These are phyloP conservation scores for Zaprionus ghesquierei DNA, from an alignment of 1,140 invertebrate genomes.

Conservation along the genomic window DNA sequence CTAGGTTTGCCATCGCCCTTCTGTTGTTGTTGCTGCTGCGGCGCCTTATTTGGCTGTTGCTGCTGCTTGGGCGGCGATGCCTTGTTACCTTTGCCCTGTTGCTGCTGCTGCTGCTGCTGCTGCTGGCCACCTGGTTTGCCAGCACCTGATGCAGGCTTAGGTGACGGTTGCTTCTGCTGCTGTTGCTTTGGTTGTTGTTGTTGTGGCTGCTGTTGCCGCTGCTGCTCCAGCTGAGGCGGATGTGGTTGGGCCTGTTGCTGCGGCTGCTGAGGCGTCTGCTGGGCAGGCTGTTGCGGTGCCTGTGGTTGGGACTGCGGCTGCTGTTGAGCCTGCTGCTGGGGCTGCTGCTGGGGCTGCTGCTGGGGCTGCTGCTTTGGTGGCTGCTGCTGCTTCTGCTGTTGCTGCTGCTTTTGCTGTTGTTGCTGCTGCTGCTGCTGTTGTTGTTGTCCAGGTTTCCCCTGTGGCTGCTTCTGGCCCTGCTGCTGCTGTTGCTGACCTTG, in stretches of 20 bases:
- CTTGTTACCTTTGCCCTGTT: constrained; percentile 47
- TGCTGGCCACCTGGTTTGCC: constrained; percentile 9
- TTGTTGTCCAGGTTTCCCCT: constrained; percentile 32
- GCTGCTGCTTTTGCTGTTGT: neutral
- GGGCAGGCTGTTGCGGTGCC: constrained; percentile 31
- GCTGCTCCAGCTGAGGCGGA: constrained; percentile 10
- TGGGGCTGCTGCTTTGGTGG: constrained; percentile 17
- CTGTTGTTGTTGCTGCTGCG: constrained; percentile 28
- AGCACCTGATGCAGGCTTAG: constrained; percentile 28
- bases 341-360: neutral
- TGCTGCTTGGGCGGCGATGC: constrained; percentile 58
- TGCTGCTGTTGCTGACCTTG: neutral
- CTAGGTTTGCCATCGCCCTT: constrained; percentile 38
- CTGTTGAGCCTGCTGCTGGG: neutral
- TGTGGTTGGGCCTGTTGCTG: constrained; percentile 1
- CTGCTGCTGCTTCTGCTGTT: neutral
- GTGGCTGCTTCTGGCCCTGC: neutral
- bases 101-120: constrained; percentile 8
- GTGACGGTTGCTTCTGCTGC: constrained; percentile 21
- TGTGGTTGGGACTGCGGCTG: neutral
- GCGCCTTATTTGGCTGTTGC: constrained; percentile 16
- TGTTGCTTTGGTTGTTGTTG: constrained; percentile 7
- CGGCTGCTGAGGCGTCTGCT: neutral
- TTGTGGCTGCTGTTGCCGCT: constrained; percentile 12
- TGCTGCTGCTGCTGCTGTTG: constrained; percentile 27